Base-by-base conservation (phyloP, 2,797 vertebrate genomes). In the Rhinella marina region DNA sequence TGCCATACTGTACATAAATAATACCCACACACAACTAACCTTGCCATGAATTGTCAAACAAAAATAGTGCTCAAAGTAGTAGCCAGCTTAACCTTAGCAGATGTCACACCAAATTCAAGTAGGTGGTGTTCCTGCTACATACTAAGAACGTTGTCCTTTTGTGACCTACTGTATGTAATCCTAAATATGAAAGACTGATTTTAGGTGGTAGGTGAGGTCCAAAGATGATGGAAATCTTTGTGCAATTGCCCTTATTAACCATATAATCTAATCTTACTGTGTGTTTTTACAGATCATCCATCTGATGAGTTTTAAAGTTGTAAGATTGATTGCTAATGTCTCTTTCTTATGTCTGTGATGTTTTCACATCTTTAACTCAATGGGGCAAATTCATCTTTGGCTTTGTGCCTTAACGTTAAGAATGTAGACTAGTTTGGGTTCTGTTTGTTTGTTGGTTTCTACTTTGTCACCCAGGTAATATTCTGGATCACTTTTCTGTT, bases 401-500 rank as follows among this genome's bases (percentile, higher is more conserved):
- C 59, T 25, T n/a, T 19, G 25, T 29, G 54, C 56, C 2, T 16
- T 64, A 64, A 32, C 62, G 13, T 76, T 62, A 76, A 73, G 61
- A 59, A 68, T 72, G 76, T 75, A 80, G 41, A 84, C 61, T 54
- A 19, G 19, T 59, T 82, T 84, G 32, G 68, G n/a, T 81, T 62
- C 41, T 54, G 70, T 82, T 91, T 87, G 68, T 87, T 83, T 90
- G 54, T 85, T 87, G 48, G 79, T 88, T 88, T 82, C 66, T 84
- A 16, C 84, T 54, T 91, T 90, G 89, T 85, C 92, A 80, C 94
- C 80, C 85, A 84, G 88, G 88, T 86, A 86, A 90, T 90, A 95
- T 93, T 92, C 88, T 92, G 88, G 92, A 90, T 19, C 82, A 92
- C 82, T 90, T 90, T 81, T 92, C 81, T 68, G 94, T 94, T 84